Conservation (phyloP, 2,113 vertebrate genomes). For the Bubalus kerabau region DNA sequence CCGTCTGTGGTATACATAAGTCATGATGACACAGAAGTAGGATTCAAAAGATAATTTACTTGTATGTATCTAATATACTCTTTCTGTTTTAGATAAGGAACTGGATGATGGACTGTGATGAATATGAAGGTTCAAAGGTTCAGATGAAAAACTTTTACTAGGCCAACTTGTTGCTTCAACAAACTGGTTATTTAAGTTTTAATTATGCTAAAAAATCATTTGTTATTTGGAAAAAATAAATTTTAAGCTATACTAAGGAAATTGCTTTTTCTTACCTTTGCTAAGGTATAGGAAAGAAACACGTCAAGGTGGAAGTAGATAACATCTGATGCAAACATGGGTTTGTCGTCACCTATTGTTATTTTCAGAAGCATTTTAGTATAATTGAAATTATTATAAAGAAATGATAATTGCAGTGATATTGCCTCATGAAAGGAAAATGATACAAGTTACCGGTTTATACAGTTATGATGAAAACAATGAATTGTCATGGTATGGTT, state of each 20-base stretch:
- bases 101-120: not conserved
- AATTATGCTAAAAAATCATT: not conserved
- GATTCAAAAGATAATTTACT: not conserved
- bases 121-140: not conserved
- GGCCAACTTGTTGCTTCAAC: not conserved
- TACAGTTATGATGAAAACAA: not conserved
- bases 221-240: not conserved
- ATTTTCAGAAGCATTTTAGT: not conserved
- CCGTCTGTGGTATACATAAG: not conserved
- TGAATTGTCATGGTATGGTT: not conserved
- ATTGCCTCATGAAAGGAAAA: not conserved
- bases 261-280: not conserved
- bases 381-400: conserved; percentile 10
- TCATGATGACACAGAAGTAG: not conserved
- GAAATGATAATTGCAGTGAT: not conserved
- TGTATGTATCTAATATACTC: not conserved
- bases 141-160: not conserved
- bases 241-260: not conserved
- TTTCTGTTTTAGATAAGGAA: not conserved
- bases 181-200: not conserved
- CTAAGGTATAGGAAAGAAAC: not conserved
- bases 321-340: not conserved
- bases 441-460: not conserved
- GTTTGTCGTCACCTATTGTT: not conserved
- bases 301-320: not conserved